Evolutionary conservation across 2,797 vertebrate species (phyloP).

Genomic region (Thamnophis elegans): DNA sequence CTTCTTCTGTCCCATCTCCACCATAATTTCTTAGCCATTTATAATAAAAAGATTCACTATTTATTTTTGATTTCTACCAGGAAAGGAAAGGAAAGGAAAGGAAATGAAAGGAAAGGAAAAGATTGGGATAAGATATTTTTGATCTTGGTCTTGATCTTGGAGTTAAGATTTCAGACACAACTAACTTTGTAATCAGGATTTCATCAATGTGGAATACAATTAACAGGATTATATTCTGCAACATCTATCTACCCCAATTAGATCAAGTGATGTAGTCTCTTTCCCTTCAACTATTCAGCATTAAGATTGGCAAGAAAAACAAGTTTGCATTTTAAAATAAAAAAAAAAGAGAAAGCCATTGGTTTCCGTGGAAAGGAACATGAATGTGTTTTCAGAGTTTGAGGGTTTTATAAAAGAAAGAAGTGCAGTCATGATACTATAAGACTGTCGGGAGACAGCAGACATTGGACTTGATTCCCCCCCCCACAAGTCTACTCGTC

Average conservation of each 20-base stretch:
- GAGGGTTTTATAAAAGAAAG: constrained; percentile 7
- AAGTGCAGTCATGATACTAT: neutral
- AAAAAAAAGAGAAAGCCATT: neutral
- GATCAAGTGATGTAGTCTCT: neutral
- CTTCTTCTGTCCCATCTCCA: neutral
- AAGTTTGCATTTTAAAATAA: neutral
- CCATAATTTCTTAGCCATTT: neutral
- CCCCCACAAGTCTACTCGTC: neutral
- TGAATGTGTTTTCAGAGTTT: neutral
- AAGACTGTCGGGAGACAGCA: neutral
- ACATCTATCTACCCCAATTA: neutral
- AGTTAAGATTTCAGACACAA: neutral
- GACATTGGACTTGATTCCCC: neutral
- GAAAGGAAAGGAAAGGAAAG: no score
- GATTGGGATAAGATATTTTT: neutral
- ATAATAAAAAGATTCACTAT: neutral
- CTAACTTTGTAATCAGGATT: constrained; percentile 6
- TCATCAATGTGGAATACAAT: neutral
- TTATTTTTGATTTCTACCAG: neutral
- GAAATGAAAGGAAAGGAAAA: no score
- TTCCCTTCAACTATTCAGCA: neutral
- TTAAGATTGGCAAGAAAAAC: neutral
- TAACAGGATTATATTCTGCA: neutral
- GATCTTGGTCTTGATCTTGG: neutral
- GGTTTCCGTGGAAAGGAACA: neutral